Base-by-base conservation (phyloP, 2,888 invertebrate species). In the Diarsia mendica region DNA sequence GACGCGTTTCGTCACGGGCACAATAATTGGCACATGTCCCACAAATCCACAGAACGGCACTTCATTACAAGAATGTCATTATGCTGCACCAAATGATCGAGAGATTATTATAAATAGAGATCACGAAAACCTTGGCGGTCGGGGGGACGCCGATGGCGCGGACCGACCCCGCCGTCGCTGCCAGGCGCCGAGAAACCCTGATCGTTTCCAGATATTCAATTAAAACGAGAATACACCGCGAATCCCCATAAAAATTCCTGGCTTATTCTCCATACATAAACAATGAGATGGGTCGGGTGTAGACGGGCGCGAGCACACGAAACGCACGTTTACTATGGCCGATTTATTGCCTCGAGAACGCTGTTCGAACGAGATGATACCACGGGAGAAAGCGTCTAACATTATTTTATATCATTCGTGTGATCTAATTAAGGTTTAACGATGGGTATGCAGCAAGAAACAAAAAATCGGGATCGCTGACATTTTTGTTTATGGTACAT, bases 401-500 rank as follows among this genome's bases (percentile, higher is more conserved):
- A 93, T 94, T 94, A 95, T 93, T 95, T 94, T 93, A 94, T 94
- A 95, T 94, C 93, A 95, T 95, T 95, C 95, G 94, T 94, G 95
- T 95, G 95, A 95, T 96, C 93, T 95, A 96, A 95, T 95, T 96
- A 95, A 90, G 93, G 93, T 96, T 91, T 92, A 95, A 93, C 94
- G 94, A 94, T 94, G 93, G 94, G 93, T 93, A 96, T 95, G 95
- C 96, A 95, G 94, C 91, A 92, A 95, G 96, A 96, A 96, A 96
- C 96, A 96, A 96, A 96, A 96, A 96, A 96, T 96, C 92, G 95
- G 95, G 96, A 96, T 96, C 96, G 96, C 96, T 96, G 96, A 96
- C 96, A 96, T 96, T 96, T 96, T 96, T 96, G 96, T 96, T 96
- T 96, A 96, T 96, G 96, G 96, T 96, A 96, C 96, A 95, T 96